A percentile compares a stretch with the other conserved stretches of the same genome.
These are phyloP conservation scores for Pelecanoides urinatrix DNA, from an alignment of 2,113 vertebrate genomes.

Conservation along the genomic window DNA sequence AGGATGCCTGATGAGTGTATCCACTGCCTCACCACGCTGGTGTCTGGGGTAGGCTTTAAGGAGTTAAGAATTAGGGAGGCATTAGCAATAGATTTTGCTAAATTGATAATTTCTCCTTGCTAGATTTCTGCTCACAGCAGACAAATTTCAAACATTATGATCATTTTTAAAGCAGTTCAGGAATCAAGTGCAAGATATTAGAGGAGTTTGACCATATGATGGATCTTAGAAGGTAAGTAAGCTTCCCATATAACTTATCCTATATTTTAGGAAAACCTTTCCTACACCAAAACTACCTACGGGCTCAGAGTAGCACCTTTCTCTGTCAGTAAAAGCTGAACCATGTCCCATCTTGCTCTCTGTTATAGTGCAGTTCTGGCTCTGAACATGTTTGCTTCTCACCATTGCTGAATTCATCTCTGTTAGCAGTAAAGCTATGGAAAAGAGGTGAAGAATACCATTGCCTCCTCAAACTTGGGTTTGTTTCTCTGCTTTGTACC, in stretches of 20 bases:
- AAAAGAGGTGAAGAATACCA: not conserved
- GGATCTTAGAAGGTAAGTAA: not conserved
- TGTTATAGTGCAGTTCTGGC: not conserved
- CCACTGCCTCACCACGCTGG: not conserved
- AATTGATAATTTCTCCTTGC: not conserved
- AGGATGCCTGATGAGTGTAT: not conserved
- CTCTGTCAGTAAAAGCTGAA: not conserved
- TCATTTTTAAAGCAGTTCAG: not conserved
- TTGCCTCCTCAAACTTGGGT: not conserved
- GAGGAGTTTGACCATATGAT: not conserved
- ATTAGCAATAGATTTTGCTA: not conserved
- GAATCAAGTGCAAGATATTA: not conserved
- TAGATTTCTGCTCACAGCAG: not conserved
- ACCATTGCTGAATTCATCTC: not conserved
- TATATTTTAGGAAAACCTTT: not conserved
- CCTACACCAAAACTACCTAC: not conserved
- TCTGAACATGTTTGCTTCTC: not conserved
- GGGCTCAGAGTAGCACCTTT: not conserved
- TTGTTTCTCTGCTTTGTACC: not conserved
- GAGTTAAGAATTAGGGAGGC: not conserved
- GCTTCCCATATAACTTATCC: not conserved
- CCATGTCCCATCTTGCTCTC: not conserved
- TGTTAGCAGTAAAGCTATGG: not conserved
- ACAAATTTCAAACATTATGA: accelerated
- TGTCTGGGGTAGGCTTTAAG: not conserved